Percentiles rank a stretch among this genome's conserved stretches.
Evolutionary conservation across 2,113 vertebrate species (phyloP).

Genomic region (Raphicerus campestris): DNA sequence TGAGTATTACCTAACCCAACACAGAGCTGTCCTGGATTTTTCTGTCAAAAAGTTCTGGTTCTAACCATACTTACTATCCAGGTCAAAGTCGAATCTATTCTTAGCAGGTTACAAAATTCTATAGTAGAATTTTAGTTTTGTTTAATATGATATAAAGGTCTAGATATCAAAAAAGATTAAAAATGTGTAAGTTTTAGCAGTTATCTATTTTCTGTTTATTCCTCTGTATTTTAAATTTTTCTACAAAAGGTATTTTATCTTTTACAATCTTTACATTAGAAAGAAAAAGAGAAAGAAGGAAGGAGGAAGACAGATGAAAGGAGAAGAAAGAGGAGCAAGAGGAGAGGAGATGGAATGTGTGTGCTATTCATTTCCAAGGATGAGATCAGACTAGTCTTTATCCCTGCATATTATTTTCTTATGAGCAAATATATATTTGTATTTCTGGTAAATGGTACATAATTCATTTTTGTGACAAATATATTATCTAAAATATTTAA

Average conservation of each 20-base stretch:
- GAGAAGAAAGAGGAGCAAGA: neutral
- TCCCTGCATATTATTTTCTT: neutral
- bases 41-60: neutral
- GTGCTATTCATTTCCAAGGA: neutral
- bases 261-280: neutral
- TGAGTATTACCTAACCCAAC: neutral
- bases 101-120: neutral
- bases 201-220: slow-evolving; percentile 14
- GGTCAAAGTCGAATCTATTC: neutral
- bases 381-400: neutral
- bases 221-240: neutral
- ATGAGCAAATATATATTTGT: neutral
- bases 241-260: neutral
- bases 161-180: neutral
- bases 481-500: neutral
- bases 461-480: neutral
- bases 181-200: neutral
- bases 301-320: neutral
- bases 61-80: neutral
- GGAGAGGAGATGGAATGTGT: neutral
- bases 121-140: neutral
- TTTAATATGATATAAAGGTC: neutral
- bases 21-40: neutral
- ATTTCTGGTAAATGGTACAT: neutral
- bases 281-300: neutral